Conservation (phyloP, 64 coral and sea anemone genomes). For the Cladopsammia gracilis region DNA sequence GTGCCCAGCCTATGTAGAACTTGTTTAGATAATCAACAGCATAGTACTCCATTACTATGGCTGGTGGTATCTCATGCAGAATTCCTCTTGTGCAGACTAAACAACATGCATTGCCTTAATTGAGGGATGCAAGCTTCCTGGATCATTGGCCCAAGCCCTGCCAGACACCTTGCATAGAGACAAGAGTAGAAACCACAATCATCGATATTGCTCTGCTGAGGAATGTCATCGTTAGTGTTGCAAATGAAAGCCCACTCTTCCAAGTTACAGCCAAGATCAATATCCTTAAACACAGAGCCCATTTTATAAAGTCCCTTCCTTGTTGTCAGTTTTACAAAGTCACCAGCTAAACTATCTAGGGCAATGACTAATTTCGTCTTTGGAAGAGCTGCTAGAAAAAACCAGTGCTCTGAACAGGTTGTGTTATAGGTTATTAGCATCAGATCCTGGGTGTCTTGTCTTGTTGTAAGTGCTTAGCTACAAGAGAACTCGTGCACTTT, state of each 20-base stretch:
- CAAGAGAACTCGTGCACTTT: conserved; percentile 31
- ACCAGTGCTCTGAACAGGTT: conserved; percentile 62
- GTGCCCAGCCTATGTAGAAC: conserved; percentile 72
- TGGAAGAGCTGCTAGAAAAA: conserved; percentile 70
- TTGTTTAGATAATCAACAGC: conserved; percentile 68
- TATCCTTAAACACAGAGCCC: conserved; percentile 41
- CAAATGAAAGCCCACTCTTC: conserved; percentile 70
- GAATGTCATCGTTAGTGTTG: conserved; percentile 70
- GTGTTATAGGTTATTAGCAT: conserved; percentile 60
- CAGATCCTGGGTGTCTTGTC: conserved; percentile 49
- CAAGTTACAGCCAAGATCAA: conserved; percentile 53
- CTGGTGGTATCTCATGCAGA: too few species aligned
- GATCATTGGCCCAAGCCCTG: conserved; percentile 61
- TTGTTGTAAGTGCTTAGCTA: conserved; percentile 63
- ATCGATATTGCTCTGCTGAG: conserved; percentile 69
- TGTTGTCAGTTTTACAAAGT: conserved; percentile 68
- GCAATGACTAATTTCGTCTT: conserved; percentile 66
- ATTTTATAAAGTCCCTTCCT: conserved; percentile 78
- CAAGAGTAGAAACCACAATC: conserved; percentile 82
- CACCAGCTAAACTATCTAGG: conserved; percentile 70
- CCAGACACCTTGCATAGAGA: too few species aligned
- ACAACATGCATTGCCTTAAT: conserved; percentile 51
- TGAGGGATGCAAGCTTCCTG: conserved; percentile 48
- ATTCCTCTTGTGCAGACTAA: conserved; percentile 55
- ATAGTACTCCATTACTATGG: conserved; percentile 66